Evolutionary conservation across 2,888 invertebrate genomes (phyloP), one percentile per base, ranked within the genome.

Genomic region (Philhelius pedissequus): DNA sequence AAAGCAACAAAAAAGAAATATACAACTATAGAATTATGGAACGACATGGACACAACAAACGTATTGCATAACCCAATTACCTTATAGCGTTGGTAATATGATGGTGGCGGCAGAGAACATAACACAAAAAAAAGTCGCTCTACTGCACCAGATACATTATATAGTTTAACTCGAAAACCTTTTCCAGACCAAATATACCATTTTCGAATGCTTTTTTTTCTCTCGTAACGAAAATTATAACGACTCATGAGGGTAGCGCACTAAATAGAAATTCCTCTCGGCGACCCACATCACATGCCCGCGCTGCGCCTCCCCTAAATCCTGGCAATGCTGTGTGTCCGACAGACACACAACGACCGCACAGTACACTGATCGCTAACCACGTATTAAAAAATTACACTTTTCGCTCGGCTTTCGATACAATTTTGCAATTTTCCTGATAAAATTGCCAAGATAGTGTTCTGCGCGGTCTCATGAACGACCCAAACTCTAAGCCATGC

Each of bases 11-110:
- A n/a, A 40, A 40, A 3, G 20, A 4, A 45, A 45, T 50, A 56
- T 50, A 66, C 8, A 30, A 32, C 80, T 76, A 70, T 62, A 27
- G 70, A 76, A 66, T 64, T 81, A 70, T 62, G 30, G 76, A 76
- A 66, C 66, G 35, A 62, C 78, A 77, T 78, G 83, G 79, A 78
- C 74, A 74, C 69, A 79, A 70, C 74, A 79, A 83, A 79, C 64
- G 74, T 64, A 83, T 83, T 83, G 69, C 79, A 83, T 83, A 83
- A 83, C 79, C 74, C 79, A 79, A 83, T 83, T 83, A 79, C 79
- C 79, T 13, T 64, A 62, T 62, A 58, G 70, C 56, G 27, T 27
- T 43, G 73, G 73, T 50, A 35, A 35, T 56, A 35, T 35, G 32
- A 35, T 56, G 50, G 40, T 20, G 58, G 43, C n/a, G 54, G 71